These are phyloP conservation scores for Diadophis punctatus DNA, from an alignment of 2,113 vertebrate genomes.

Conservation along the genomic window DNA sequence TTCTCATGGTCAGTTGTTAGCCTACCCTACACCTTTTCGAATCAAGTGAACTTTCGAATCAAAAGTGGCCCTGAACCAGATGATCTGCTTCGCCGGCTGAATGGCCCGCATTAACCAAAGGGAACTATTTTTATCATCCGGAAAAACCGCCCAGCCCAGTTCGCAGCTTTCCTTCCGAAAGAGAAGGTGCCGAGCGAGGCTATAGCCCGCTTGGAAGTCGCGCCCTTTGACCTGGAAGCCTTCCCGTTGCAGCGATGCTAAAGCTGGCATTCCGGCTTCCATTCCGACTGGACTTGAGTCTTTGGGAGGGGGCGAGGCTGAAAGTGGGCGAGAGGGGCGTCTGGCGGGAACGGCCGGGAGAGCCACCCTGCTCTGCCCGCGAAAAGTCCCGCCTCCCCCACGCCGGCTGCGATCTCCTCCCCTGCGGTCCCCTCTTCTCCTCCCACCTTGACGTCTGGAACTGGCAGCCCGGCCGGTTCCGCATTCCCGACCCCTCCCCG, in stretches of 20 bases:
- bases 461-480: slow-evolving; percentile 85
- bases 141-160: not conserved
- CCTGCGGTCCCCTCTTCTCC: slow-evolving; percentile 60
- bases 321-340: not conserved
- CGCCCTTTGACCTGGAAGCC: slow-evolving; percentile 25
- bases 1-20: not conserved
- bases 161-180: not conserved
- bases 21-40: not conserved
- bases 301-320: not conserved
- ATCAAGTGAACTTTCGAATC: not conserved
- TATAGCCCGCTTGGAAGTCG: not conserved
- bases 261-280: not conserved
- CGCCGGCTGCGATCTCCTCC: slow-evolving; percentile 58
- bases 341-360: not conserved
- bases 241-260: not conserved
- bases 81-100: not conserved
- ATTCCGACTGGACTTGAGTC: too few species aligned
- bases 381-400: slow-evolving; percentile 63
- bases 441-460: slow-evolving; percentile 83
- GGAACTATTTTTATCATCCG: not conserved
- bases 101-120: not conserved
- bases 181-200: not conserved
- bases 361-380: slow-evolving; percentile 30
- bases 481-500: slow-evolving; percentile 96
- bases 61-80: not conserved